phyloP scores from a whole-genome alignment of 2,888 invertebrate genomes.

The Colostygia pectinataria region DNA sequence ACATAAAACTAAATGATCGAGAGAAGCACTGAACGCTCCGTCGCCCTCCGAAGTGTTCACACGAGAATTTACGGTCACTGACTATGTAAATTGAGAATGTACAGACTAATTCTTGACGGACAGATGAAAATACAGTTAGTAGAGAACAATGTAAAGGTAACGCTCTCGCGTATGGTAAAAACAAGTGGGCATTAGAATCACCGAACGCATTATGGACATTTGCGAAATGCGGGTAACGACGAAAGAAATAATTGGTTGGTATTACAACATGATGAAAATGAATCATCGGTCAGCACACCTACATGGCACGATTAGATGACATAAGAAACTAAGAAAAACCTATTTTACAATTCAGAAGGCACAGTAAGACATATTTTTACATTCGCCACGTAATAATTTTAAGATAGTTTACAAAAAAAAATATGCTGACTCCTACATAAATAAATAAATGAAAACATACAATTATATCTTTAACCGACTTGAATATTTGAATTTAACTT shows the following conservation, averaged over 20 bases:
- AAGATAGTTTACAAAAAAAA: neutral
- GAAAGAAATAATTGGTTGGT: conserved; percentile 19
- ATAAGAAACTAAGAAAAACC: conserved; percentile 9
- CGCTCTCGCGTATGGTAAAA: conserved; percentile 35
- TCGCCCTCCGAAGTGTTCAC: conserved; percentile 61
- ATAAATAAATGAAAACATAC: too few relatives aligned
- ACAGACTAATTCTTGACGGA: conserved; percentile 59
- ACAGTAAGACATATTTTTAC: conserved; percentile 14
- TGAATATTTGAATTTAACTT: too few relatives aligned
- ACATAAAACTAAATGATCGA: conserved; percentile 55
- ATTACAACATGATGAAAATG: conserved; percentile 30
- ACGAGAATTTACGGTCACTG: conserved; percentile 81
- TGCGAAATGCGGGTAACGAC: conserved; percentile 49
- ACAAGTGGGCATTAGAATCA: conserved; percentile 21
- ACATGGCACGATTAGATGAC: too few relatives aligned
- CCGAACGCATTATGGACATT: conserved; percentile 33
- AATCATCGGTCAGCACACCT: conserved; percentile 28
- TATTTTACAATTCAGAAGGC: conserved; percentile 24
- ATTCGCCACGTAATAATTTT: neutral
- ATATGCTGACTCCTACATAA: too few relatives aligned
- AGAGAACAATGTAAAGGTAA: conserved; percentile 43
- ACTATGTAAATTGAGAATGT: conserved; percentile 73
- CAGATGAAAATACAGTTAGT: conserved; percentile 60
- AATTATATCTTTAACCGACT: too few relatives aligned
- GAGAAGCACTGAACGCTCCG: conserved; percentile 57